Percentiles rank a stretch among this genome's conserved stretches.
phyloP scores from a whole-genome alignment of 1,140 invertebrate species.

The Meloidogyne floridensis region DNA sequence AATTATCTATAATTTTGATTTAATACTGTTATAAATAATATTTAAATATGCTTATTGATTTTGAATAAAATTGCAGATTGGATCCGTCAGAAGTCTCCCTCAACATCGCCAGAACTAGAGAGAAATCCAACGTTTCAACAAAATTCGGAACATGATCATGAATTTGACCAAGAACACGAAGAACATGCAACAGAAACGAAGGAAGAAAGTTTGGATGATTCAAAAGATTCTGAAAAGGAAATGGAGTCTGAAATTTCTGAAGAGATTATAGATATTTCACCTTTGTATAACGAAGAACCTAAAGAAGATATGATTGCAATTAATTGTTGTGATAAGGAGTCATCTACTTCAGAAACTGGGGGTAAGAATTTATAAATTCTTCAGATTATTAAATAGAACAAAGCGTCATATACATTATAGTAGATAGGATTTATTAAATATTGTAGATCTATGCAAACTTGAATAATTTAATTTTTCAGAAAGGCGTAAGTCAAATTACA shows the following conservation, averaged over 20 bases:
- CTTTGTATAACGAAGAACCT: not conserved
- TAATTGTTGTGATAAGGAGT: not conserved
- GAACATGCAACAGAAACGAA: conserved; percentile 20
- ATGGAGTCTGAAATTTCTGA: not conserved
- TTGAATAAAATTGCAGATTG: conserved; percentile 17
- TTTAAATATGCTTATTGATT: too few relatives aligned
- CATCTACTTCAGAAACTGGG: not conserved
- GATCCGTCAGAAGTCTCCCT: conserved; percentile 43
- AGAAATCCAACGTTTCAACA: conserved; percentile 32
- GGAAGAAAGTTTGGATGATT: not conserved
- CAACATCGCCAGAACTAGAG: conserved; percentile 28
- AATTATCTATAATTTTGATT: too few relatives aligned
- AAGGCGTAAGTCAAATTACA: conserved; percentile 43
- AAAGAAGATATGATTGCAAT: not conserved
- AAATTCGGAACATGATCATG: conserved; percentile 39
- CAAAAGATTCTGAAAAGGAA: not conserved
- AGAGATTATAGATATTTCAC: not conserved
- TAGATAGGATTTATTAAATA: too few relatives aligned
- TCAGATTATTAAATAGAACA: too few relatives aligned
- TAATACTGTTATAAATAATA: too few relatives aligned
- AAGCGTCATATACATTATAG: too few relatives aligned
- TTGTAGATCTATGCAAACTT: too few relatives aligned
- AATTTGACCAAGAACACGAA: conserved; percentile 13
- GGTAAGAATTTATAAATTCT: not conserved
- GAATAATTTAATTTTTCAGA: not conserved